phyloP scores from a whole-genome alignment of 2,888 invertebrate genomes.

The Noctua fimbriata region DNA sequence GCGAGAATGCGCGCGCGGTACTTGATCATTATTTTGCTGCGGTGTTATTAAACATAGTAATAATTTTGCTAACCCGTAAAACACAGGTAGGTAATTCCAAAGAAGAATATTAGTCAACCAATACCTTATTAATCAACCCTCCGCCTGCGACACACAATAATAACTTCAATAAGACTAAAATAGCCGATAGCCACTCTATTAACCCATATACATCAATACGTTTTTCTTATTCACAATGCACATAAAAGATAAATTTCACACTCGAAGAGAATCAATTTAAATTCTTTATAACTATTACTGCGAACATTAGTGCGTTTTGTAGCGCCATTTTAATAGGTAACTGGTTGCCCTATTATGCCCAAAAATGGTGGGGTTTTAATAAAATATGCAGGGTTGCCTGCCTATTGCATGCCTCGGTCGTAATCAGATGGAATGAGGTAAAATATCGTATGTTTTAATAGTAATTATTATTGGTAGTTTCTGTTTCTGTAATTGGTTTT shows the following conservation, averaged over 20 bases:
- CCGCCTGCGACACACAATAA: slow-evolving; percentile 18
- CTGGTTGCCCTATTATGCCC: slow-evolving; percentile 59
- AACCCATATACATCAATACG: slow-evolving; percentile 51
- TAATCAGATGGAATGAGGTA: slow-evolving; percentile 44
- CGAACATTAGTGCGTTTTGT: slow-evolving; percentile 51
- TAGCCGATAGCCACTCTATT: slow-evolving; percentile 46
- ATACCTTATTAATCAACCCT: slow-evolving; percentile 39
- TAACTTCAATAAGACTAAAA: slow-evolving; percentile 39
- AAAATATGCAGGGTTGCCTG: slow-evolving; percentile 62
- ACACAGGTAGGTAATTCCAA: too few relatives aligned
- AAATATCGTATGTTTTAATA: slow-evolving; percentile 28
- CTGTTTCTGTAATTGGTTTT: slow-evolving; percentile 32
- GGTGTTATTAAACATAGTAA: too few relatives aligned
- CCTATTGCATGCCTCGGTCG: background rate
- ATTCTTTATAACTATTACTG: slow-evolving; percentile 67
- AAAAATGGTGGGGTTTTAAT: slow-evolving; percentile 70
- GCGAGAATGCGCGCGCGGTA: too few relatives aligned
- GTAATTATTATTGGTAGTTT: slow-evolving; percentile 35
- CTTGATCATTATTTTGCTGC: too few relatives aligned
- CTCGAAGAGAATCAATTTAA: slow-evolving; percentile 63
- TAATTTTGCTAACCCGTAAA: background rate
- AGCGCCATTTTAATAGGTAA: slow-evolving; percentile 49
- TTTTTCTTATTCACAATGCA: slow-evolving; percentile 45
- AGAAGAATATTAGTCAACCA: background rate
- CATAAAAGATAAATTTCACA: slow-evolving; percentile 67